phyloP scores from a whole-genome alignment of 1,140 invertebrate genomes.

The Euglossa dilemma region DNA sequence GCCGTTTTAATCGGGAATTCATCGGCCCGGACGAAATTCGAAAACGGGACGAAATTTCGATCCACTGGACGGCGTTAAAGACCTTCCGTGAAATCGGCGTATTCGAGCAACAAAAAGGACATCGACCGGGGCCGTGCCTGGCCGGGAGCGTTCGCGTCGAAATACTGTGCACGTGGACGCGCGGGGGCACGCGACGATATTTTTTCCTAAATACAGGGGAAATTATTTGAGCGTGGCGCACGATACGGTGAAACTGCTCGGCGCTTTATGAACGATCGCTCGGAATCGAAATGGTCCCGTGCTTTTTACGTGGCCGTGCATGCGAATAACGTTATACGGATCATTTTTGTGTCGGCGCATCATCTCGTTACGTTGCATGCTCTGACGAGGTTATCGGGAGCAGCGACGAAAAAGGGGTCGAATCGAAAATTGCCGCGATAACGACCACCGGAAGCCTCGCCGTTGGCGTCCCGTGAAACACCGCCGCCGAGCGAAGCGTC shows the following conservation, averaged over 20 bases:
- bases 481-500: background rate
- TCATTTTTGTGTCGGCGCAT: constrained; percentile 28
- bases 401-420: background rate
- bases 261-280: constrained; percentile 15
- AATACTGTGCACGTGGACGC: background rate
- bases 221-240: background rate
- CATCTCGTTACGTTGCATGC: constrained; percentile 9
- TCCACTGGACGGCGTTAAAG: background rate
- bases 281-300: constrained; percentile 24
- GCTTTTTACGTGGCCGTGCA: constrained; percentile 14
- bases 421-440: background rate
- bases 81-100: background rate
- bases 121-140: no score
- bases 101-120: background rate
- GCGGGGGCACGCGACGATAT: no score
- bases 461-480: background rate
- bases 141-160: background rate
- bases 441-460: background rate
- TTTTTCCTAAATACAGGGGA: background rate
- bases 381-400: background rate
- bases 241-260: constrained; percentile 5
- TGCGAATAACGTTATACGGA: constrained; percentile 24
- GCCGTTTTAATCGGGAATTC: background rate
- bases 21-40: background rate
- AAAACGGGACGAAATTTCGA: background rate